Evolutionary conservation across 2,888 invertebrate species (phyloP).

Genomic region (Lobophora halterata): DNA sequence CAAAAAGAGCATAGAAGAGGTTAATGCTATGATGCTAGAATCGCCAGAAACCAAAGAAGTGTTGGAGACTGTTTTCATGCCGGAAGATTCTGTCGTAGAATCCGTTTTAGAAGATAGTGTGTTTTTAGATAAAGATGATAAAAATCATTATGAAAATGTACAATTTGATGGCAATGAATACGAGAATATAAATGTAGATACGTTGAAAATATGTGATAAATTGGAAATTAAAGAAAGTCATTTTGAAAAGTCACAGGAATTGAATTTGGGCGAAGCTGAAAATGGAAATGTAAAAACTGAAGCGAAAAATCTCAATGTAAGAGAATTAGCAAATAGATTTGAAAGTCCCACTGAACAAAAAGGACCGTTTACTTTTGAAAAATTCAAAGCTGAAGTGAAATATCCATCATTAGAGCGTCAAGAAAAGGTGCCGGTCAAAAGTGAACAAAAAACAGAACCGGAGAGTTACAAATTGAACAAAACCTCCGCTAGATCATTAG

Average conservation of each 20-base stretch:
- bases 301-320: slow-evolving; percentile 75
- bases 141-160: slow-evolving; percentile 39
- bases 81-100: slow-evolving; percentile 25
- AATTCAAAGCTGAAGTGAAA: slow-evolving; percentile 68
- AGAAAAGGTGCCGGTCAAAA: slow-evolving; percentile 48
- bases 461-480: slow-evolving; percentile 80
- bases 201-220: slow-evolving; percentile 60
- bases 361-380: slow-evolving; percentile 79
- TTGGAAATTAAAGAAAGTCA: slow-evolving; percentile 45
- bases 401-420: slow-evolving; percentile 60
- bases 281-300: slow-evolving; percentile 56
- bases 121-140: too few relatives aligned
- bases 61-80: slow-evolving; percentile 16
- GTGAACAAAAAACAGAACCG: slow-evolving; percentile 64
- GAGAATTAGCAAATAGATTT: slow-evolving; percentile 83
- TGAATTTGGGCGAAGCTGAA: slow-evolving; percentile 42
- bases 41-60: too few relatives aligned
- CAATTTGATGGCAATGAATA: slow-evolving; percentile 47
- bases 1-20: slow-evolving; percentile 86
- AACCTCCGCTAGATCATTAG: slow-evolving; percentile 84
- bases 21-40: slow-evolving; percentile 80
- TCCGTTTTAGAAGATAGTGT: too few relatives aligned
- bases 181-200: slow-evolving; percentile 64
- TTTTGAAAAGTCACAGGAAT: slow-evolving; percentile 24
- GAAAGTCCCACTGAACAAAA: slow-evolving; percentile 83